Base-by-base conservation (phyloP, 2,797 vertebrate species). In the Fistularia commersonii region DNA sequence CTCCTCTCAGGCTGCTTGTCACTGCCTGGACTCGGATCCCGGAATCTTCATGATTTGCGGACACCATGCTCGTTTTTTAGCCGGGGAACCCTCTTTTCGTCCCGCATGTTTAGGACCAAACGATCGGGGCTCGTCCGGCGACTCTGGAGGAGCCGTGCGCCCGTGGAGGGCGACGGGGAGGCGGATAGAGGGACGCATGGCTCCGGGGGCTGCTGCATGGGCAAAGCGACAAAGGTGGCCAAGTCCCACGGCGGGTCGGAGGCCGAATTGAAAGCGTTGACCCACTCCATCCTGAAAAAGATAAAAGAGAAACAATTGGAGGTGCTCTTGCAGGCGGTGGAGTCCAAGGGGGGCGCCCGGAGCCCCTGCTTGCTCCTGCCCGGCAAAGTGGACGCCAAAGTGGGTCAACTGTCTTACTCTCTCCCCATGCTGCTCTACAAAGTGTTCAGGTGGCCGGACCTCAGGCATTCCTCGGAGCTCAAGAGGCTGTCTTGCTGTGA, bases 91-190 rank as follows among this genome's bases (percentile, higher is more conserved):
- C 87, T 93, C 90, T 91, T 92, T 88, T 91, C 93, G 90, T 95
- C 93, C 94, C 95, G 95, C 91, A 98, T 98, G 95, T 97, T 98
- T 91, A 94, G 95, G 95, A 97, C 94, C 94, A 97, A 96, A 96
- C 94, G 95, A 87, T 95, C 95, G 91, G 91, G 92, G 92, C 95
- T 97, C 88, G 93, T 97, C 90, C 95, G 95, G 91, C 93, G 95
- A 93, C 95, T 98, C 83, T 98, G 95, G 95, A 90, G 94, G 91
- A 96, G 93, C 91, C 95, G 94, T 52, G 93, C 94, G 88, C 92
- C 94, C 90, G 94, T 90, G 86, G 93, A 93, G 85, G 91, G 90
- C 84, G 93, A 94, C 91, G 93, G 91, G 83, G 93, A 93, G 88
- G 84, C 90, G 80, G 89, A 89, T 70, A 86, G 87, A 77, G 88